Evolutionary conservation across 2,888 invertebrate species (phyloP).

Genomic region (Drosophila neoperkinsi): DNA sequence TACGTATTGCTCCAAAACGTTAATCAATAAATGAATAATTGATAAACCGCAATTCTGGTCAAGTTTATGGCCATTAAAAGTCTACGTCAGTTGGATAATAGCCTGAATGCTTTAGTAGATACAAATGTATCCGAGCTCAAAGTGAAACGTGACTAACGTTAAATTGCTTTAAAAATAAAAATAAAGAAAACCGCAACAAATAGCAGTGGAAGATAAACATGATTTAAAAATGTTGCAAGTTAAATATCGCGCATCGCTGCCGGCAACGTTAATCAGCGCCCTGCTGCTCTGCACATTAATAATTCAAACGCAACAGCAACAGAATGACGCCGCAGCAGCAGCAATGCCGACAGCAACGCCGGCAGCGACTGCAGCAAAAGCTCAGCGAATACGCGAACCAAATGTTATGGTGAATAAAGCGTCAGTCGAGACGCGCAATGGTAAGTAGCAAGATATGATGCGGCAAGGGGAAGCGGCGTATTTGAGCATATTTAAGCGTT

Average conservation of each 20-base stretch:
- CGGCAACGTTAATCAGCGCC: constrained; percentile 61
- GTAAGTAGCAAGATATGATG: constrained; percentile 2
- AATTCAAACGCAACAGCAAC: constrained; percentile 71
- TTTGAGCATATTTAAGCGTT: not conserved
- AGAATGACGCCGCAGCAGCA: constrained; percentile 27
- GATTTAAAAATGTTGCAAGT: constrained; percentile 69
- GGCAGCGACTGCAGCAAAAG: constrained; percentile 58
- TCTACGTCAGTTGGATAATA: constrained; percentile 13
- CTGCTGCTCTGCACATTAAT: constrained; percentile 67
- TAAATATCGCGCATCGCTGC: constrained; percentile 52
- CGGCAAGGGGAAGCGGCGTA: not conserved
- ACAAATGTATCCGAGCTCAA: constrained; percentile 25
- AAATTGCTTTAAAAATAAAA: constrained; percentile 20
- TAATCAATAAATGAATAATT: constrained; percentile 32
- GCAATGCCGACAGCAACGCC: constrained; percentile 22
- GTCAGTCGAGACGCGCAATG: constrained; percentile 34
- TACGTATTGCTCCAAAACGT: too few species aligned
- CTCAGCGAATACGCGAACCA: constrained; percentile 79
- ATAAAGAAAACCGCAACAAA: constrained; percentile 4
- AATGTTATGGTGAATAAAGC: constrained; percentile 45
- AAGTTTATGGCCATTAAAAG: constrained; percentile 24
- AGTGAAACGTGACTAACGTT: constrained; percentile 44
- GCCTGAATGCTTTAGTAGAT: constrained; percentile 27
- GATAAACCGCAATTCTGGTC: constrained; percentile 17
- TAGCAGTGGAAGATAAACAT: constrained; percentile 19